Base-by-base conservation (phyloP, 2,888 invertebrate genomes). In the Mesorhabditis spiculigera region DNA sequence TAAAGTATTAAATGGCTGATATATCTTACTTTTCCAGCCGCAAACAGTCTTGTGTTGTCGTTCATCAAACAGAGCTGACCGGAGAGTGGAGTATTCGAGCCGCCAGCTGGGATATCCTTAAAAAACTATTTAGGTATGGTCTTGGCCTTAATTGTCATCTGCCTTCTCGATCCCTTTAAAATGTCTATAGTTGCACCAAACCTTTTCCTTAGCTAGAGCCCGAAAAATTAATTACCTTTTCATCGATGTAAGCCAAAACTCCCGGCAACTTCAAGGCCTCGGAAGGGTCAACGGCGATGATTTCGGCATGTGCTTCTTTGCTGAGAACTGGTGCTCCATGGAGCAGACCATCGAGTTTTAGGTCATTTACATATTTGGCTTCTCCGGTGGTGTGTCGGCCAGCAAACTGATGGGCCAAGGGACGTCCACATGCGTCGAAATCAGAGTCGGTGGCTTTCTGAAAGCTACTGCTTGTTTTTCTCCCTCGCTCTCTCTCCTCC, bases 341-440 rank as follows among this genome's bases (percentile, higher is more conserved):
- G 16, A 76, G 68, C 4, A 73, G 69, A 81, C 80, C 74, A 64
- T 78, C 67, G 13, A 70, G 13, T 61, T 72, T 66, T 79, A 94
- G 91, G 85, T 96, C 95, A 85, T 94, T 95, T 77, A 92, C 91
- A 85, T 94, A 96, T 67, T 92, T 88, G 0, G 95, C 95, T 88
- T 95, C 94, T 1, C 95, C 90, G 0, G 93, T 91, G 1, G 92
- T 91, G 87, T 95, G 95, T 85, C 94, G 93, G 63, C 90, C 90
- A 0, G 92, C 94, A 13, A 93, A 92, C 67, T 90, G 87, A 84
- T 95, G 94, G 0, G 91, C 89, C 66, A 93, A 87, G 0, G 94
- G 92, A 73, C 91, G 89, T 0, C 94, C 93, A 43, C 94, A 90
- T 43, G 91, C 89, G 87, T 93, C 92, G 64, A 88, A 88, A 8